These are phyloP conservation scores for Sarcophaga carnaria DNA, from an alignment of 2,888 invertebrate genomes.

Conservation along the genomic window DNA sequence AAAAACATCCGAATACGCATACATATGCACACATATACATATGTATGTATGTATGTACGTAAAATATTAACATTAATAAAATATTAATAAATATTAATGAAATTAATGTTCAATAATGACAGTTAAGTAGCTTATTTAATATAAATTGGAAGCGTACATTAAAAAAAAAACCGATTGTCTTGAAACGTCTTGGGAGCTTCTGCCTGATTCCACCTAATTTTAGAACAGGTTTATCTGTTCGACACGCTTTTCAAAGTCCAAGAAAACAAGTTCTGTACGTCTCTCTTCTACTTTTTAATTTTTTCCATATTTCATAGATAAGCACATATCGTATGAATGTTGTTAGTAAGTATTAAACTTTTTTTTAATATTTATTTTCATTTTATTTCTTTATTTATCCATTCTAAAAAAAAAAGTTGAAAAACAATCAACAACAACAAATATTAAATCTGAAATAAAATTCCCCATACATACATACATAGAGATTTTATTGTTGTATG, in stretches of 20 bases:
- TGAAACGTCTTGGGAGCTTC: not conserved
- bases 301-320: no score
- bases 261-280: not conserved
- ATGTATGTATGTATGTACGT: no score
- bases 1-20: no score
- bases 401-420: slow-evolving; percentile 13
- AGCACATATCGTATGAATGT: no score
- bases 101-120: slow-evolving; percentile 2
- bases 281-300: no score
- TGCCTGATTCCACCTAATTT: slow-evolving; percentile 20
- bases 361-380: slow-evolving; percentile 11
- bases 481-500: slow-evolving; percentile 2
- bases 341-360: not conserved
- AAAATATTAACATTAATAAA: no score
- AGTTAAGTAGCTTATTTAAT: not conserved
- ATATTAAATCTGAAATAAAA: not conserved
- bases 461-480: slow-evolving; percentile 2
- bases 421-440: not conserved
- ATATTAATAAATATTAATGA: no score
- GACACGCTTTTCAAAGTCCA: not conserved
- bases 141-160: not conserved
- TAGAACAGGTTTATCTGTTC: not conserved
- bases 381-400: slow-evolving; percentile 21
- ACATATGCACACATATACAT: no score
- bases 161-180: not conserved